phyloP scores from a whole-genome alignment of 2,797 vertebrate species.

The Forpus xanthops region DNA sequence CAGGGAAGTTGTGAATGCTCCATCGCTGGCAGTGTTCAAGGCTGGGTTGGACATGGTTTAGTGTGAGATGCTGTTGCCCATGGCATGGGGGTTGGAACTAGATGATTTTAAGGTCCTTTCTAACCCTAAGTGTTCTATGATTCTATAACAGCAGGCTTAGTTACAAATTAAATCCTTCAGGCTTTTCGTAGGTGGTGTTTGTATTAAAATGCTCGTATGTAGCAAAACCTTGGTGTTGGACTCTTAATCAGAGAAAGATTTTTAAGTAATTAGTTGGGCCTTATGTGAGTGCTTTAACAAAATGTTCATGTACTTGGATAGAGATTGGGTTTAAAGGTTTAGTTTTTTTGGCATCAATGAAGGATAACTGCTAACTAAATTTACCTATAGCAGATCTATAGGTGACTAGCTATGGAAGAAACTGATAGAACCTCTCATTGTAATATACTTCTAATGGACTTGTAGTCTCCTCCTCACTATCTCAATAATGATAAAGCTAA shows the following conservation, averaged over 20 bases:
- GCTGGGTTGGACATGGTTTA: too few relatives aligned
- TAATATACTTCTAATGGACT: not conserved
- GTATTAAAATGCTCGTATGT: not conserved
- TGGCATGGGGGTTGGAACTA: too few relatives aligned
- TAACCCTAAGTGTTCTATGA: too few relatives aligned
- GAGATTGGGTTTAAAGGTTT: not conserved
- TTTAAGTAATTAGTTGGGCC: not conserved
- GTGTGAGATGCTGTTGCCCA: too few relatives aligned
- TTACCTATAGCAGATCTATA: not conserved
- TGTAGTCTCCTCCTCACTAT: not conserved
- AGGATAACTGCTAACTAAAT: not conserved
- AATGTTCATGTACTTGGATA: not conserved
- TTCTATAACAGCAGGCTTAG: not conserved
- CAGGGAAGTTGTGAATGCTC: too few relatives aligned
- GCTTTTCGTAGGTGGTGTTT: not conserved
- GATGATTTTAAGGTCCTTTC: too few relatives aligned
- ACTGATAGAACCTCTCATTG: not conserved
- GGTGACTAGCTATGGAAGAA: not conserved
- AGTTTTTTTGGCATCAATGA: not conserved
- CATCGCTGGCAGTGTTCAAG: too few relatives aligned
- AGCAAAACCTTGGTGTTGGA: not conserved
- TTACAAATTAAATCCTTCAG: not conserved
- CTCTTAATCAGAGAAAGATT: not conserved
- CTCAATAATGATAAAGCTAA: not conserved
- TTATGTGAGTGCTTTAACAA: not conserved